phyloP scores from a whole-genome alignment of 2,797 vertebrate species.

The Xyrichtys novacula region DNA sequence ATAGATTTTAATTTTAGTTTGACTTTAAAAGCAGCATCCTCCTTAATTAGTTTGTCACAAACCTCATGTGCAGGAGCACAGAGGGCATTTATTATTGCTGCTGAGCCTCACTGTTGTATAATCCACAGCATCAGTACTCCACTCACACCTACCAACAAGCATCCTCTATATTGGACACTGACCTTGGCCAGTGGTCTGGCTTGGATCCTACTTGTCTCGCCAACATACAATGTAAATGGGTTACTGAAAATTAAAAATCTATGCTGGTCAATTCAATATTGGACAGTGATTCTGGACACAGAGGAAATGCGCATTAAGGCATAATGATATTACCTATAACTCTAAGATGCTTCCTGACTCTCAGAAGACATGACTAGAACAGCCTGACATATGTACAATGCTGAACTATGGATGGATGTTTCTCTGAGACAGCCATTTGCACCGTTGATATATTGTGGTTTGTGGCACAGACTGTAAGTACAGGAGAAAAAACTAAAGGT shows the following conservation, averaged over 20 bases:
- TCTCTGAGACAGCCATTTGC: slow-evolving; percentile 13
- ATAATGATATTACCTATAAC: slow-evolving; percentile 73
- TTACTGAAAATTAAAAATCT: slow-evolving; percentile 81
- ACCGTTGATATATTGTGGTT: slow-evolving; percentile 5
- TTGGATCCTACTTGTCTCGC: slow-evolving; percentile 62
- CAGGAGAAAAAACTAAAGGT: not conserved
- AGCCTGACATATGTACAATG: slow-evolving; percentile 29
- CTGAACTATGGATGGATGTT: slow-evolving; percentile 11
- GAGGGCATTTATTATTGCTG: slow-evolving; percentile 11
- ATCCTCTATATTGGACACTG: slow-evolving; percentile 55
- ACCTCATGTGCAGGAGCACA: not conserved
- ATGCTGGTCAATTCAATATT: slow-evolving; percentile 73
- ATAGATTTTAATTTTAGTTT: not conserved
- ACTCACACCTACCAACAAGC: slow-evolving; percentile 55
- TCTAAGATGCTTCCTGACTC: slow-evolving; percentile 31
- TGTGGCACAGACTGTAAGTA: not conserved
- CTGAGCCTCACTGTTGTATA: slow-evolving; percentile 14
- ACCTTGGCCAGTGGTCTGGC: slow-evolving; percentile 71
- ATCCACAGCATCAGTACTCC: slow-evolving; percentile 54
- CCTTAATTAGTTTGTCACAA: slow-evolving; percentile 3
- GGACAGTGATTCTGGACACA: slow-evolving; percentile 52
- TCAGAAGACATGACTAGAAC: slow-evolving; percentile 34
- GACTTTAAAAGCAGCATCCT: not conserved
- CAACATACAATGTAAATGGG: slow-evolving; percentile 75
- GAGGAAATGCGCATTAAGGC: slow-evolving; percentile 68